Evolutionary conservation across 1,140 invertebrate genomes (phyloP), one percentile per base, ranked within the genome.

Genomic region (Chironomus striatipennis): DNA sequence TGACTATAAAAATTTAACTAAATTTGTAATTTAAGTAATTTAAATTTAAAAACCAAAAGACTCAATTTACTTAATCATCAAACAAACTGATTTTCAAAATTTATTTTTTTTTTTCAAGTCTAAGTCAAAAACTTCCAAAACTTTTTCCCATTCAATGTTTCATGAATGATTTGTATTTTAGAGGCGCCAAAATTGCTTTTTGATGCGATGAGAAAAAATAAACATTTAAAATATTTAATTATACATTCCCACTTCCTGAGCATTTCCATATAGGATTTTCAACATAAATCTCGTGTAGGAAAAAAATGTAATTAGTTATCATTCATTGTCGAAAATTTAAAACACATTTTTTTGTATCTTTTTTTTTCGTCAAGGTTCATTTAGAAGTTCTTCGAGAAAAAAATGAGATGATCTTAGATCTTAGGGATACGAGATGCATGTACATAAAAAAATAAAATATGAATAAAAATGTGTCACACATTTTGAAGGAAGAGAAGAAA

Each of bases 371-470:
- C 20, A 70, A 7, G 65, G 65, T 7, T 17, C 65, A 70, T 70
- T 70, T 18, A 70, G 18, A 70, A 70, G n/a, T 70, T 70, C 18
- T 70, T 70, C 17, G 18, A 70, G 65, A 70, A 67, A 67, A 70
- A 70, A 20, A 15, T 12, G 15, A 57, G 4, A 57, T 57, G 8
- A 10, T 47, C 15, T 47, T 57, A 12, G 8, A 10, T 47, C 15
- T 47, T 57, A 12, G 24, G 24, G 24, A 34, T 34, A 5, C 24
- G 5, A 34, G 2, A 34, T 34, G 24, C 24, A 1, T 34, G 24
- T 34, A 34, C 24, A 34, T 34, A 34, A 34, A 34, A 34, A 34
- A 1, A 34, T 34, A 34, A 34, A 34, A 34, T 34, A 34, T 34
- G 24, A 34, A 34, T 34, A 34, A 34, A 34, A 34, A 34, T 34